Conservation (phyloP, 2,797 vertebrate species). For the Alcedo atthis region DNA sequence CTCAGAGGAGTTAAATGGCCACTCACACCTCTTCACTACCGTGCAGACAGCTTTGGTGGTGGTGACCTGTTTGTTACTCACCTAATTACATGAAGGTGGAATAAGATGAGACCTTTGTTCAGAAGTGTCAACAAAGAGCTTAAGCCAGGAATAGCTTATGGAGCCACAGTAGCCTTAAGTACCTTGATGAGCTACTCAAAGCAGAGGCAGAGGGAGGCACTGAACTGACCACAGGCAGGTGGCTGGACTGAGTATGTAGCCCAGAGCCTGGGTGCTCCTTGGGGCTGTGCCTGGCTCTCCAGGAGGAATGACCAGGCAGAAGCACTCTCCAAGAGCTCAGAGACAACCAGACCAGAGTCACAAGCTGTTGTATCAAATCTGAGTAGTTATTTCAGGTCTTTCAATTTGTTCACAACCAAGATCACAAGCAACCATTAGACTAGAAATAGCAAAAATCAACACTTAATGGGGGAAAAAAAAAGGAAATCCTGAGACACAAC, state of each 20-base stretch:
- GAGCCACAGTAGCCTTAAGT: not conserved
- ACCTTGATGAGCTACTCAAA: not conserved
- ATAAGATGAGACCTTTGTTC: not conserved
- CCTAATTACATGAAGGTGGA: constrained; percentile 32
- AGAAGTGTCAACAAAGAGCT: constrained; percentile 21
- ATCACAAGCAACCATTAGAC: not conserved
- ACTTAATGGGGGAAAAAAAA: not conserved
- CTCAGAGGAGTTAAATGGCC: not conserved
- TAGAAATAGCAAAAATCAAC: not conserved
- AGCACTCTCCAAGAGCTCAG: not conserved
- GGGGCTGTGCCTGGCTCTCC: not conserved
- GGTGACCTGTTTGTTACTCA: constrained; percentile 52
- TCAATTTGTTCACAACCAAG: not conserved
- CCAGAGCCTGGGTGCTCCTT: accelerated
- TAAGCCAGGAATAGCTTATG: not conserved
- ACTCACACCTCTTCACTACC: constrained; percentile 12
- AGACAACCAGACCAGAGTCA: not conserved
- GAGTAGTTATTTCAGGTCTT: not conserved
- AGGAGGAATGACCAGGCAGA: not conserved
- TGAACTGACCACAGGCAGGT: accelerated
- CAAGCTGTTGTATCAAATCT: not conserved
- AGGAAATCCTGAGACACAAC: not conserved
- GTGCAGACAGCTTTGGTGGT: not conserved
- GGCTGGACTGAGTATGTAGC: not conserved
- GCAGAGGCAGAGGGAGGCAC: not conserved